A percentile compares a stretch with the other conserved stretches of the same genome.
phyloP scores from a whole-genome alignment of 2,888 invertebrate species.

The Chloroclysta siterata region DNA sequence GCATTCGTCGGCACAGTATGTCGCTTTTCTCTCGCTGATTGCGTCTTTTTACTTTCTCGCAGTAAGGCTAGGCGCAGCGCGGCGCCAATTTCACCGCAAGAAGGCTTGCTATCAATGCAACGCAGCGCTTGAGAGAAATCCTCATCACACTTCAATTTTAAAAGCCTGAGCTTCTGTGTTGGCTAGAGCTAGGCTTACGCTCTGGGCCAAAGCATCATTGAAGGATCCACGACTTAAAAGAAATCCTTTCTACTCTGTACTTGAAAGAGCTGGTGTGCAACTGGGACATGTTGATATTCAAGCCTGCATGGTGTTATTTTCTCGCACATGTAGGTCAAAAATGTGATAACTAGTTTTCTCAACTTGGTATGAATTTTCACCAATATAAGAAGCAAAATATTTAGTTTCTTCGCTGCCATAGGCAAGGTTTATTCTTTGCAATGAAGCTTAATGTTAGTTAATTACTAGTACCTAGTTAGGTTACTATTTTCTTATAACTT shows the following conservation, averaged over 20 bases:
- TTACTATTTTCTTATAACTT: too few species aligned
- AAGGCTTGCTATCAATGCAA: conserved; percentile 57
- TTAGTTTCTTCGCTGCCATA: conserved; percentile 53
- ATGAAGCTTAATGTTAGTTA: conserved; percentile 37
- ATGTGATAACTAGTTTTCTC: conserved; percentile 58
- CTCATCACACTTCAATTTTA: conserved; percentile 43
- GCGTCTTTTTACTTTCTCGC: conserved; percentile 79
- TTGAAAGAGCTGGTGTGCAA: conserved; percentile 13
- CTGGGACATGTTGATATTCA: conserved; percentile 25
- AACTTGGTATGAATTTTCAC: conserved; percentile 66
- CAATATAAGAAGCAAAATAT: conserved; percentile 59
- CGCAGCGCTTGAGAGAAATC: conserved; percentile 54
- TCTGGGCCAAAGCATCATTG: conserved; percentile 21
- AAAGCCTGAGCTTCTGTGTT: conserved; percentile 34
- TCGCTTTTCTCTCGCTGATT: conserved; percentile 79
- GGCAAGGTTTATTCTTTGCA: conserved; percentile 59
- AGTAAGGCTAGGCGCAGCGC: conserved; percentile 47
- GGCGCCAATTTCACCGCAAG: conserved; percentile 61
- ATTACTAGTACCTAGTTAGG: too few species aligned
- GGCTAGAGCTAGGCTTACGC: conserved; percentile 23
- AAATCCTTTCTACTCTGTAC: conserved; percentile 10
- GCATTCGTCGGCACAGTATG: conserved; percentile 50
- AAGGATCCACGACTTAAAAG: conserved; percentile 19
- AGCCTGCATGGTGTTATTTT: conserved; percentile 31
- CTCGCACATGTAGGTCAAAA: conserved; percentile 46